These are phyloP conservation scores for Reticulitermes speratus DNA, from an alignment of 1,140 invertebrate species.

Conservation along the genomic window DNA sequence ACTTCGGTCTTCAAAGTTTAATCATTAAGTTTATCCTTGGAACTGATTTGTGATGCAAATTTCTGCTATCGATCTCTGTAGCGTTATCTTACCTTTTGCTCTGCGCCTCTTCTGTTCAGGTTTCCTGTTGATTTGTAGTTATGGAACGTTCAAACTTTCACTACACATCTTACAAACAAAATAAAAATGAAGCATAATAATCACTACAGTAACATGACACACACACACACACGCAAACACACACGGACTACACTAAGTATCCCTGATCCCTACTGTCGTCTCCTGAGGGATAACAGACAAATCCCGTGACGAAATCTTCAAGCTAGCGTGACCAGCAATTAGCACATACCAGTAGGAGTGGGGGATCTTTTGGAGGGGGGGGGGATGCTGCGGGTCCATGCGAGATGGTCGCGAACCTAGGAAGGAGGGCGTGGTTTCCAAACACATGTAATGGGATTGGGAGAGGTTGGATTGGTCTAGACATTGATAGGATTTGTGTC, in stretches of 20 bases:
- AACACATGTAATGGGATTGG: not conserved
- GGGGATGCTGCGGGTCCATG: not conserved
- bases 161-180: not conserved
- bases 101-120: not conserved
- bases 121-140: not conserved
- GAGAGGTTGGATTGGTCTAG: not conserved
- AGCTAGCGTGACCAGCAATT: not conserved
- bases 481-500: not conserved
- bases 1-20: no score
- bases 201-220: not conserved
- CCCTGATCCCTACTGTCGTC: not conserved
- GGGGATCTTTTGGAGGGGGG: not conserved
- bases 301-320: conserved; percentile 2
- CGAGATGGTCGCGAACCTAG: conserved; percentile 1
- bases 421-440: not conserved
- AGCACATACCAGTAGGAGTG: not conserved
- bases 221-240: not conserved
- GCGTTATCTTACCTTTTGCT: not conserved
- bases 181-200: not conserved
- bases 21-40: no score
- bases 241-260: not conserved
- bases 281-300: not conserved
- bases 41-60: no score
- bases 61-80: no score
- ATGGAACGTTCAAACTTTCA: not conserved